phyloP scores from a whole-genome alignment of 2,797 vertebrate species.

The Lepilemur septentrionalis region DNA sequence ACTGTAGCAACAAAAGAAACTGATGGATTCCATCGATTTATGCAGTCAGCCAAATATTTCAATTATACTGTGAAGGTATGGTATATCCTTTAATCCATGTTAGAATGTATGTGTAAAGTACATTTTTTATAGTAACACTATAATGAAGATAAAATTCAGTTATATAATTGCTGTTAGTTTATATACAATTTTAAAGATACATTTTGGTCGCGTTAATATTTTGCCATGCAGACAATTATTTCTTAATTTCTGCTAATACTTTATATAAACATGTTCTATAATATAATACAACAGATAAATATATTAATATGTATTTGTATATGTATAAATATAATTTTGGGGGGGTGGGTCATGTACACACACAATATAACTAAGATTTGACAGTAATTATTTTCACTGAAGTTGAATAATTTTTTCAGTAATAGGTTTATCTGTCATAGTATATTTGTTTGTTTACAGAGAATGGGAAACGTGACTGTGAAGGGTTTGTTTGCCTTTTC shows the following conservation, averaged over 20 bases:
- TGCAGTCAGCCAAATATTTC: conserved; percentile 94
- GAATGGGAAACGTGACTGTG: neutral
- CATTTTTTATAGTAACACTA: neutral
- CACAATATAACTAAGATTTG: neutral
- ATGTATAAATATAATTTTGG: neutral
- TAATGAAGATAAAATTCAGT: neutral
- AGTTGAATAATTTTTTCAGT: neutral
- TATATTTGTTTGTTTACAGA: neutral
- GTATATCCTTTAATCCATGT: conserved; percentile 16
- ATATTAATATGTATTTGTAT: neutral
- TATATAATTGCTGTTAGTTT: neutral
- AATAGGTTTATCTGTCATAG: neutral
- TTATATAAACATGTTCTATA: neutral
- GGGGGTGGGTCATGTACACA: neutral
- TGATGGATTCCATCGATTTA: conserved; percentile 95
- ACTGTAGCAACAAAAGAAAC: conserved; percentile 96
- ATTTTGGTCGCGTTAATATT: neutral
- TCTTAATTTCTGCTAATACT: conserved; percentile 24
- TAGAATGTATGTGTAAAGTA: neutral
- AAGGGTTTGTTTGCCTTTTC: neutral
- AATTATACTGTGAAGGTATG: conserved; percentile 97
- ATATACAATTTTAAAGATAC: neutral
- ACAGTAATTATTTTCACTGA: neutral
- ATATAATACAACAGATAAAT: neutral
- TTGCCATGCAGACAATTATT: neutral